Conservation (phyloP, 2,888 invertebrate species). For the Ashinkailepas kermadecensis region DNA sequence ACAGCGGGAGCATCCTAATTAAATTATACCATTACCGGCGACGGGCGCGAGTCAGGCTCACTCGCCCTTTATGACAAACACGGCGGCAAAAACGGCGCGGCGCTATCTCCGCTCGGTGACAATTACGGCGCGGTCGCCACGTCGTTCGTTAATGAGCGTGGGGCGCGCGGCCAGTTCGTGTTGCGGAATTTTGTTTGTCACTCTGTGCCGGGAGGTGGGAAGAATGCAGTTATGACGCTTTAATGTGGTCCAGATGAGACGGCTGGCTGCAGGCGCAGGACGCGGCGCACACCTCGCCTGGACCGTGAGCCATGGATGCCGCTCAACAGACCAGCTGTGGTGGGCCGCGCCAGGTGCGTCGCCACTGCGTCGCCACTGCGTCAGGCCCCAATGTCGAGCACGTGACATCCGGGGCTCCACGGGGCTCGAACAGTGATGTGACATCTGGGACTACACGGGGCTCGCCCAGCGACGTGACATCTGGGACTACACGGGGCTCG, state of each 20-base stretch:
- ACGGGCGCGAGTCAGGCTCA: not conserved
- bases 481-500: no score
- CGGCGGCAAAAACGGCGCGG: not conserved
- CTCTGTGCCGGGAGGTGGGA: not conserved
- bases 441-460: no score
- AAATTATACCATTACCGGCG: conserved; percentile 18
- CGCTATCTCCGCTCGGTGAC: not conserved
- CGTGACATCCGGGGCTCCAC: no score
- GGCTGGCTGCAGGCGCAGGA: not conserved
- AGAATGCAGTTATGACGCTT: conserved; percentile 18
- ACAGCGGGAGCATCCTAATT: not conserved
- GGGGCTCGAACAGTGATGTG: no score
- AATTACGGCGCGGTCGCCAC: not conserved
- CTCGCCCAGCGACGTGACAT: no score
- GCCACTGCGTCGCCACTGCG: no score
- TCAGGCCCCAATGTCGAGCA: no score
- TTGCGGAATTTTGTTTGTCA: conserved; percentile 2
- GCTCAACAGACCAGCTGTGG: no score
- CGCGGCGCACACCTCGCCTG: no score
- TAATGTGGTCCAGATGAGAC: not conserved
- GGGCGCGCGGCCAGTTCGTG: not conserved
- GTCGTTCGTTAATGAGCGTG: not conserved
- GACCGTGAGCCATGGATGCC: no score
- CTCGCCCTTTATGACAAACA: not conserved
- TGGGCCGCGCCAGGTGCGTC: no score